Conservation (phyloP, 2,888 invertebrate species). For the Diplolepis rosae region DNA sequence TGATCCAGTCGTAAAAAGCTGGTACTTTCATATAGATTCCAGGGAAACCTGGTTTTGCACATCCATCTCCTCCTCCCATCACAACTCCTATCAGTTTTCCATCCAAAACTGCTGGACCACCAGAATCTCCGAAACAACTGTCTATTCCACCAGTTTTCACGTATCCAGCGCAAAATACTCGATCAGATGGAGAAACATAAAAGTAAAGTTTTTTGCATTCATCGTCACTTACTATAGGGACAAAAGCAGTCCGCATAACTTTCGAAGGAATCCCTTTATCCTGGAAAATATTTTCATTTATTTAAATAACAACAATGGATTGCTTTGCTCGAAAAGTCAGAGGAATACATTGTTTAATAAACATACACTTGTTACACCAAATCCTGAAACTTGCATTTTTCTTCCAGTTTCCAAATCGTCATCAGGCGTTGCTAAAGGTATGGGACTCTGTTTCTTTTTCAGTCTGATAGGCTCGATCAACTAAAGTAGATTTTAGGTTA, state of each 20-base stretch:
- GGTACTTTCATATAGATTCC: conserved; percentile 43
- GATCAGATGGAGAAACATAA: conserved; percentile 35
- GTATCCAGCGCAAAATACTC: conserved; percentile 45
- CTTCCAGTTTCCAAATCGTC: conserved; percentile 35
- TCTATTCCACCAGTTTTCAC: conserved; percentile 18
- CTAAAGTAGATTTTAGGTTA: conserved; percentile 10
- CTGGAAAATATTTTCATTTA: conserved; percentile 28
- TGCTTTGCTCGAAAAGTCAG: too few relatives aligned
- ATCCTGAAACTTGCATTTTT: conserved; percentile 42
- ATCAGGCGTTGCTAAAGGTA: conserved; percentile 31
- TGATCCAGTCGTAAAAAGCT: conserved; percentile 39
- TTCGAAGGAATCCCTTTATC: conserved; percentile 35
- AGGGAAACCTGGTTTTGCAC: conserved; percentile 35
- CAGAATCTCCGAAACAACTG: conserved; percentile 35
- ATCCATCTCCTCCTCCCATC: conserved; percentile 24
- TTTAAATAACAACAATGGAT: too few relatives aligned
- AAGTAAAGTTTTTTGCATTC: conserved; percentile 36
- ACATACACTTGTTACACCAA: conserved; percentile 36
- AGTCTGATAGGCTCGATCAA: conserved; percentile 33
- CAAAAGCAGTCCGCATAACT: conserved; percentile 36
- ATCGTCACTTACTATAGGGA: conserved; percentile 35
- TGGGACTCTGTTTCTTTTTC: conserved; percentile 34
- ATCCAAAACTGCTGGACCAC: conserved; percentile 34
- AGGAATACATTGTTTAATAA: not conserved
- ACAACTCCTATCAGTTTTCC: conserved; percentile 33